A percentile compares a stretch with the other conserved stretches of the same genome.
phyloP scores from a whole-genome alignment of 2,797 vertebrate genomes.

The Melanotaenia nigrans region DNA sequence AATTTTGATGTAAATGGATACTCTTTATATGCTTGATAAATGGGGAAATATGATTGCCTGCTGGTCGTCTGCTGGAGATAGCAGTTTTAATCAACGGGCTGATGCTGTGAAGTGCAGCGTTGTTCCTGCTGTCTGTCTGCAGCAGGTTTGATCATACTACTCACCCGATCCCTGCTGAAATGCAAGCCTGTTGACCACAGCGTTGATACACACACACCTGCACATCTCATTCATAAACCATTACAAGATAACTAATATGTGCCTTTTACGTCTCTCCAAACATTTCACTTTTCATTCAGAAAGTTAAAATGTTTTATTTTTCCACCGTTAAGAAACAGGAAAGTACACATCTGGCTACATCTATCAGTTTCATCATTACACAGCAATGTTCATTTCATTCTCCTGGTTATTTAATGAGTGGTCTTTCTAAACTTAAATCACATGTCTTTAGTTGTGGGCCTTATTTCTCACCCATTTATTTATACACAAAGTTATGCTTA shows the following conservation, averaged over 20 bases:
- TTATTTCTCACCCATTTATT: neutral
- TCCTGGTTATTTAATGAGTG: neutral
- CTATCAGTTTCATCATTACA: slow-evolving; percentile 1
- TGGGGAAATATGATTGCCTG: slow-evolving; percentile 13
- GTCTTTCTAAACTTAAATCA: slow-evolving; percentile 32
- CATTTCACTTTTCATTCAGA: slow-evolving; percentile 40
- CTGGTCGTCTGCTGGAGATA: slow-evolving; percentile 10
- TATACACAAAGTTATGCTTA: neutral
- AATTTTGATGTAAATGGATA: slow-evolving; percentile 24
- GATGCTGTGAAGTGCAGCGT: slow-evolving; percentile 4
- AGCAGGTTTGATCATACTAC: slow-evolving; percentile 7
- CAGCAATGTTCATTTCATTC: neutral
- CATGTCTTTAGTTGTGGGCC: slow-evolving; percentile 5
- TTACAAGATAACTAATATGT: slow-evolving; percentile 32
- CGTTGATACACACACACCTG: slow-evolving; percentile 41
- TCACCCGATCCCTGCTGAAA: slow-evolving; percentile 51
- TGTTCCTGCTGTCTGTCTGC: slow-evolving; percentile 10
- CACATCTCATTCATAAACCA: slow-evolving; percentile 63
- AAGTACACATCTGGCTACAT: neutral
- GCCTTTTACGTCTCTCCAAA: slow-evolving; percentile 18
- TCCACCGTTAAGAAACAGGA: neutral
- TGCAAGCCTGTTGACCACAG: slow-evolving; percentile 41
- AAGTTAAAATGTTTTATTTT: neutral
- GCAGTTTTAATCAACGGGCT: neutral
- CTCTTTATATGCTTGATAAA: slow-evolving; percentile 20